Percentiles rank a stretch among this genome's conserved stretches.
Conservation (phyloP, 2,888 invertebrate species). For the Sminthurides aquaticus region DNA sequence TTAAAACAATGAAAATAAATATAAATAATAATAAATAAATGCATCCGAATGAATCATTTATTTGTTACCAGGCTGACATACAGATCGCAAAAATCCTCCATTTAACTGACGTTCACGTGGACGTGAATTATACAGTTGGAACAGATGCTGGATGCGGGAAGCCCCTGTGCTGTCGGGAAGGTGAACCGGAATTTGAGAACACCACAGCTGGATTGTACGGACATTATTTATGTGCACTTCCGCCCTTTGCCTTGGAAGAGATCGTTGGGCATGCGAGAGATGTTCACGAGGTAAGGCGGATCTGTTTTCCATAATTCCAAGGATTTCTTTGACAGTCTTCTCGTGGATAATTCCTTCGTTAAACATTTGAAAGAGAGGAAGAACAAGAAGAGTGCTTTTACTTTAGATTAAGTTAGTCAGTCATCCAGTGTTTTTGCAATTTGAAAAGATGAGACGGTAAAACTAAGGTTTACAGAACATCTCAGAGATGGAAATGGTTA, state of each 20-base stretch:
- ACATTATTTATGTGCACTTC: slow-evolving; percentile 89
- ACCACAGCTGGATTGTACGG: slow-evolving; percentile 90
- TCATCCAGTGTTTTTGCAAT: neutral
- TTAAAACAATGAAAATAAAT: too few species aligned
- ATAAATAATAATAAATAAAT: too few species aligned
- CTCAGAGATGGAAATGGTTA: too few species aligned
- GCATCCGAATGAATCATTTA: too few species aligned
- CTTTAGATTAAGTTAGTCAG: neutral
- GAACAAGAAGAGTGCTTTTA: too few species aligned
- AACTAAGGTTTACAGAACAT: too few species aligned
- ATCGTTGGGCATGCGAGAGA: slow-evolving; percentile 82
- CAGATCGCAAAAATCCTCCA: slow-evolving; percentile 85
- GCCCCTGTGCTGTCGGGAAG: slow-evolving; percentile 81
- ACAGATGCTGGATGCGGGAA: slow-evolving; percentile 86
- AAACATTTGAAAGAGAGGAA: too few species aligned
- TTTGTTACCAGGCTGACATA: slow-evolving; percentile 53
- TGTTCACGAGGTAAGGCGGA: slow-evolving; percentile 58
- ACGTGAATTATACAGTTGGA: slow-evolving; percentile 83
- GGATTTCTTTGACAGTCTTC: too few species aligned
- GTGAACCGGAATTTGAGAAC: slow-evolving; percentile 63
- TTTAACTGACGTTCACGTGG: slow-evolving; percentile 90
- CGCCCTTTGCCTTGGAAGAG: slow-evolving; percentile 80
- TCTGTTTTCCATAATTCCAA: neutral
- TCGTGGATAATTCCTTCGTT: too few species aligned
- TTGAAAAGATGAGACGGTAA: too few species aligned